These are phyloP conservation scores for Petrocephalus microphthalmus DNA, from an alignment of 2,113 vertebrate genomes.

Conservation along the genomic window DNA sequence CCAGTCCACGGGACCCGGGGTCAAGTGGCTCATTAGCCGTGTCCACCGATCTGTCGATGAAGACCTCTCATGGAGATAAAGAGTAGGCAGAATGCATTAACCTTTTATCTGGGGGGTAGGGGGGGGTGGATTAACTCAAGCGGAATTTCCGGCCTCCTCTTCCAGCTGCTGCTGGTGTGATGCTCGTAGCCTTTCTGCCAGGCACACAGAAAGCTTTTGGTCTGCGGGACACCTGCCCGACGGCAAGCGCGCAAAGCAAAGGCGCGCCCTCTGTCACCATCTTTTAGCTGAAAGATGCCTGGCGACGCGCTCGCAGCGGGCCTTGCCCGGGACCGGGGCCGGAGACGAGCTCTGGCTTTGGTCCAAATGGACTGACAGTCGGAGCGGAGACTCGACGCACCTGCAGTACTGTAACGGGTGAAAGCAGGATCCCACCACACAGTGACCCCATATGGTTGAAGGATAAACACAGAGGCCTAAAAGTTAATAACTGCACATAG, in stretches of 20 bases:
- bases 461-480: not conserved
- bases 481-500: not conserved
- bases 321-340: not conserved
- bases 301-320: not conserved
- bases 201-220: not conserved
- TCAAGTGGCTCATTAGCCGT: constrained; percentile 12
- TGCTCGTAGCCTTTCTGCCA: not conserved
- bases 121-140: constrained; percentile 7
- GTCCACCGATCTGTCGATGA: constrained; percentile 1
- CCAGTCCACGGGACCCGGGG: not conserved
- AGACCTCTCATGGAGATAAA: constrained; percentile 21
- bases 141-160: not conserved
- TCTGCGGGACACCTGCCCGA: not conserved
- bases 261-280: not conserved
- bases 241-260: not conserved
- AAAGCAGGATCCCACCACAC: not conserved
- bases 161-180: not conserved
- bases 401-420: not conserved
- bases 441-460: not conserved
- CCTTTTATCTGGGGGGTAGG: not conserved
- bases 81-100: constrained; percentile 19
- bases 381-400: not conserved
- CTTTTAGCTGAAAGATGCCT: not conserved
- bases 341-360: not conserved
- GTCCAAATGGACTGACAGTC: not conserved